These are phyloP conservation scores for Neelides sp. DNA, from an alignment of 1,140 invertebrate genomes.

Conservation along the genomic window DNA sequence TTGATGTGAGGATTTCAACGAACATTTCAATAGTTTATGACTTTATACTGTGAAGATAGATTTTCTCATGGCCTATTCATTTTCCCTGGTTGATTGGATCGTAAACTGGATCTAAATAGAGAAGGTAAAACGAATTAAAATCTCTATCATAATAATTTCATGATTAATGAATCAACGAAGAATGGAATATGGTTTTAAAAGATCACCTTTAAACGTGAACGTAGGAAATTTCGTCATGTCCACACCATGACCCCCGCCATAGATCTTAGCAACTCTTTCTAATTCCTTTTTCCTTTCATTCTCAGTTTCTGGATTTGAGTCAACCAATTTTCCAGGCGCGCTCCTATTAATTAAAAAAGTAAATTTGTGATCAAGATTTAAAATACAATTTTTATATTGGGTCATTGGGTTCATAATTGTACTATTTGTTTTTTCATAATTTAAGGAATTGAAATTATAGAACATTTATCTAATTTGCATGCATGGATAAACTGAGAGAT, in stretches of 20 bases:
- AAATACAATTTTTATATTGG: neutral
- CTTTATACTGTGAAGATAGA: no score
- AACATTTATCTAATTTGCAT: no score
- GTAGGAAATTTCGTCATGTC: constrained; percentile 81
- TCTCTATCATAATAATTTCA: neutral
- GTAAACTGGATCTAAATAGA: constrained; percentile 23
- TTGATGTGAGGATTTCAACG: no score
- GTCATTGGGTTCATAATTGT: neutral
- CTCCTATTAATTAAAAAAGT: constrained; percentile 33
- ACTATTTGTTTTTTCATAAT: neutral
- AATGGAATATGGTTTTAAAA: neutral
- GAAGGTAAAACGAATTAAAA: constrained; percentile 2
- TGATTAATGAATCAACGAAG: neutral
- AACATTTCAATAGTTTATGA: no score
- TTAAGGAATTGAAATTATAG: neutral
- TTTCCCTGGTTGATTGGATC: constrained; percentile 28
- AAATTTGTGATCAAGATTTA: neutral
- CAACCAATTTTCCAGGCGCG: constrained; percentile 62
- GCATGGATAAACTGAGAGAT: neutral
- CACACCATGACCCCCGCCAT: constrained; percentile 54
- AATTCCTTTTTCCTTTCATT: constrained; percentile 60
- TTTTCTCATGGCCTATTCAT: neutral
- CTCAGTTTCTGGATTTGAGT: constrained; percentile 59
- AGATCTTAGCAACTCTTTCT: constrained; percentile 63
- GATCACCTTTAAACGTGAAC: constrained; percentile 57